Conservation (phyloP, 2,888 invertebrate genomes). For the Limenitis camilla region DNA sequence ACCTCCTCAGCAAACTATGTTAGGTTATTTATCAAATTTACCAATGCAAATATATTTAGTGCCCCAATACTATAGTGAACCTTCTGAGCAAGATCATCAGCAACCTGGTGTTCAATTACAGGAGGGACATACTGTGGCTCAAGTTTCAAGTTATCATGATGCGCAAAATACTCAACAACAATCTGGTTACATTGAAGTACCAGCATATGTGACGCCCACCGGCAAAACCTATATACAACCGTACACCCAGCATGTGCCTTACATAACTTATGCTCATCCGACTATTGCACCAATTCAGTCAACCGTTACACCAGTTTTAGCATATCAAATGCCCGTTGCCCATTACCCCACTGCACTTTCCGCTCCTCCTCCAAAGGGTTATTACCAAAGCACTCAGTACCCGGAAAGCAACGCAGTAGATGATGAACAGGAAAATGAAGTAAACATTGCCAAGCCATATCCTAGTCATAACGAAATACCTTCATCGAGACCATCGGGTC, state of each 20-base stretch:
- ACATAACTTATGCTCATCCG: slow-evolving; percentile 49
- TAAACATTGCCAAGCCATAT: slow-evolving; percentile 43
- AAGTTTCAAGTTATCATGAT: slow-evolving; percentile 36
- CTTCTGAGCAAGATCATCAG: slow-evolving; percentile 31
- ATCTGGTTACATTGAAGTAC: slow-evolving; percentile 51
- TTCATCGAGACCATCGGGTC: slow-evolving; percentile 33
- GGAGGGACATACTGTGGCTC: slow-evolving; percentile 30
- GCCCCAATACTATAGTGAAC: slow-evolving; percentile 58
- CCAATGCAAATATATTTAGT: slow-evolving; percentile 68
- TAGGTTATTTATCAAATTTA: slow-evolving; percentile 61
- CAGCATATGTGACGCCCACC: slow-evolving; percentile 43
- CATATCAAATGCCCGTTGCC: slow-evolving; percentile 50
- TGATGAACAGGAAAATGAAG: slow-evolving; percentile 40
- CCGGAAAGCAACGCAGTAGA: slow-evolving; percentile 46
- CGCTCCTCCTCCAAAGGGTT: slow-evolving; percentile 44
- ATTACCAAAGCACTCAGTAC: slow-evolving; percentile 44
- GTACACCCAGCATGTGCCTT: slow-evolving; percentile 41
- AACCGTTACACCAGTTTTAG: slow-evolving; percentile 42
- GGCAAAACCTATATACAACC: slow-evolving; percentile 47
- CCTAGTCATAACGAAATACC: slow-evolving; percentile 41
- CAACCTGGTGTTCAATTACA: slow-evolving; percentile 41
- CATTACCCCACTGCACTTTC: slow-evolving; percentile 45
- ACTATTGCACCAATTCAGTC: slow-evolving; percentile 39
- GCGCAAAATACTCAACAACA: slow-evolving; percentile 47
- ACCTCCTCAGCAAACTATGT: slow-evolving; percentile 50